Base-by-base conservation (phyloP, 1,140 invertebrate species). In the Palaemon carinicauda region DNA sequence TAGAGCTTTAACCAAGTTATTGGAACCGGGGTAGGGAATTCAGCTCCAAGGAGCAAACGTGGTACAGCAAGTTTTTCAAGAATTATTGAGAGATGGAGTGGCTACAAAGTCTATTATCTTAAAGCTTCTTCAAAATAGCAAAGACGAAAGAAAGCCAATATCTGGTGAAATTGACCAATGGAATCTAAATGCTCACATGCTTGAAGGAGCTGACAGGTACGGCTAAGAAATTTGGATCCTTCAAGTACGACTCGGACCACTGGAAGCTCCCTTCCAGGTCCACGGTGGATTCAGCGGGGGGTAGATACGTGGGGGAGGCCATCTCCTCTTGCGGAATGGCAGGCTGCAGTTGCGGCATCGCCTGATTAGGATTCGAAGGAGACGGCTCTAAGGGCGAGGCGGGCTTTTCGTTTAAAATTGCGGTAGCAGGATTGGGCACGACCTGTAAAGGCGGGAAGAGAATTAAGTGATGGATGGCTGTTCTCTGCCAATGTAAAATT, bases 191-290 rank as follows among this genome's bases (percentile, higher is more conserved):
- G 91, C 93, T 92, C 90, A 95, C 94, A 93, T 98, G 97, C 91
- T 95, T 95, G 91, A 98, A 98, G 91, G 96, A 95, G 60, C 95
- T 95, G 12, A 98, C 97, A 65, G 97, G 95, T 15, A 96, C 97
- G 21, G 96, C 97, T 83, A 94, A 93, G 91, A 97, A 97, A 89
- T 95, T 94, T 87, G 94, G 93, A 86, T 95, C 94, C 89, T 94
- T 93, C 3, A 98, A 91, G 89, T 89, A 89, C 5, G 85, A 56
- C 9, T 77, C 24, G 27, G 80, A 79, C 88, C 88, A 89, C 5
- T 79, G 71, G 56, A 87, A 89, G 4, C 74, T 69, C 31, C 69
- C 82, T 12, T 82, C 82, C 69, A 88, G 77, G 51, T 80, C 87
- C 17, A 81, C 69, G 15, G 79, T 87, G 52, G 77, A 85, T 53